These are phyloP conservation scores for Desmophyllum pertusum DNA, from an alignment of 92 coral and sea anemone genomes.

Conservation along the genomic window DNA sequence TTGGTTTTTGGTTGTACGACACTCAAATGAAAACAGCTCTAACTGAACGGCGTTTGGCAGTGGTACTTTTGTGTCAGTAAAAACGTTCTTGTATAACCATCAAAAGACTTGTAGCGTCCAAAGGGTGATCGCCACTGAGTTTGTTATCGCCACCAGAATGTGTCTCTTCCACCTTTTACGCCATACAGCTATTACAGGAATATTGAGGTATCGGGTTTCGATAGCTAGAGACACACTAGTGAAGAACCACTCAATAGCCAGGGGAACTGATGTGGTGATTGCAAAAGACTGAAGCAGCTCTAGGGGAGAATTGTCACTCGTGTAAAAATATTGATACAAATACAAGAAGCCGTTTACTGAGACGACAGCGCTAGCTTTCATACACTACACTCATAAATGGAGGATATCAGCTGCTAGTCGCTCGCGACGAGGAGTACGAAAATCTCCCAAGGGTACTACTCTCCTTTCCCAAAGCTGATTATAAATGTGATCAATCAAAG, in stretches of 20 bases:
- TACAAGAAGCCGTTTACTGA: constrained; percentile 15
- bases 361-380: constrained; percentile 19
- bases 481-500: constrained; percentile 7
- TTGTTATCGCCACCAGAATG: background rate
- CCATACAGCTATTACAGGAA: constrained; percentile 33
- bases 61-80: background rate
- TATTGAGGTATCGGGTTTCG: constrained; percentile 25
- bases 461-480: constrained; percentile 17
- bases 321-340: constrained; percentile 21
- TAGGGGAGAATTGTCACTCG: background rate
- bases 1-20: no score
- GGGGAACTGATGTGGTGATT: background rate
- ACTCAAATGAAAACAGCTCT: no score
- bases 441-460: constrained; percentile 10
- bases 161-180: constrained; percentile 6
- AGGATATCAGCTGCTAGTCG: constrained; percentile 29
- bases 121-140: background rate
- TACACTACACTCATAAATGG: constrained; percentile 32
- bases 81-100: background rate
- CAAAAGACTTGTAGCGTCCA: constrained; percentile 2
- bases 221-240: constrained; percentile 18
- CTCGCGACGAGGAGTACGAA: constrained; percentile 45
- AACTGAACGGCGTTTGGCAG: constrained; percentile 13
- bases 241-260: constrained; percentile 25
- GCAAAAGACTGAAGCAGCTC: background rate